Base-by-base conservation (phyloP, 2,797 vertebrate genomes). In the Myotis vivesi region DNA sequence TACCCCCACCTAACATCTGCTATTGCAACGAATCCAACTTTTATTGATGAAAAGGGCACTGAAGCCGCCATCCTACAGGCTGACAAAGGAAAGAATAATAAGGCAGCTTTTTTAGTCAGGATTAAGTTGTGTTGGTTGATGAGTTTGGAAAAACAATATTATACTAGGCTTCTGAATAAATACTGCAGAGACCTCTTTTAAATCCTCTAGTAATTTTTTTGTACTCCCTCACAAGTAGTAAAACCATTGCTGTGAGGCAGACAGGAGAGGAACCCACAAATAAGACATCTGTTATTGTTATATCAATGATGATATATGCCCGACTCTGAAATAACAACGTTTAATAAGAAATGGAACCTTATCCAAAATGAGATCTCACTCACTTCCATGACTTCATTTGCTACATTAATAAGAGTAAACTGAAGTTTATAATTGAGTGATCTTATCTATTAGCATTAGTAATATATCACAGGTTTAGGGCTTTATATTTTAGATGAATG, bases 201-300 rank as follows among this genome's bases (percentile, higher is more conserved):
- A 98, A 97, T 98, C 96, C 97, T 97, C 96, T 97, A 97, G 96
- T 97, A 98, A 95, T 98, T 98, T 98, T 98, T 98, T 97, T 94
- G 93, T 98, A 97, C 97, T 98, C 89, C 94, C 97, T 97, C 97
- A 95, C 96, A 96, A 98, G 96, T 97, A 97, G 96, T 97, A 97
- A 98, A 98, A 97, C 97, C 92, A 87, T 98, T 96, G 97, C 98
- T 98, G 97, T 98, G 98, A 98, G 97, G 98, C 98, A 97, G 96
- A 89, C 94, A 97, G 97, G 96, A 97, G 96, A 98, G 89, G 97
- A 98, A 97, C 97, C 94, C 94, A 97, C 97, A 96, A 98, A 96
- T 97, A 98, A 98, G 97, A 98, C 97, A 98, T 97, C 96, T 98
- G 97, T 98, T 98, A 98, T 97, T 98, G 97, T 98, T 98, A 96